Conservation (phyloP, 2,888 invertebrate genomes). For the Drosophila anomalipes region DNA sequence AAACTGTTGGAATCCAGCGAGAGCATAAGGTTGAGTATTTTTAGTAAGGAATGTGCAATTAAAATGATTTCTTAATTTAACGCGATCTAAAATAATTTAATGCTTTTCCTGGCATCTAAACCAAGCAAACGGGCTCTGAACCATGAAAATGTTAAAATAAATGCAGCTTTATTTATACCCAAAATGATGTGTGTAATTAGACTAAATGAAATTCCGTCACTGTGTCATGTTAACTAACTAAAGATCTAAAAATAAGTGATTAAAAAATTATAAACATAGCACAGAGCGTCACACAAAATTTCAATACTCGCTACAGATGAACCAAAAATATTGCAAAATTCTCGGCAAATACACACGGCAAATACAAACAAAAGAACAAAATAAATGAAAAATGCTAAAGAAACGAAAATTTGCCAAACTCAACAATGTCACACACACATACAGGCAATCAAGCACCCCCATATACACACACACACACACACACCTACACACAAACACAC, state of each 20-base stretch:
- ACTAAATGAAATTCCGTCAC: not conserved
- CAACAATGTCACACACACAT: slow-evolving; percentile 60
- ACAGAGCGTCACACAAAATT: slow-evolving; percentile 3
- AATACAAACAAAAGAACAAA: slow-evolving; percentile 26
- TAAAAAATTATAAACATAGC: slow-evolving; percentile 9
- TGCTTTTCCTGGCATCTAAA: not conserved
- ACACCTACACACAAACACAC: slow-evolving; percentile 21
- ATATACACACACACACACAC: slow-evolving; percentile 32
- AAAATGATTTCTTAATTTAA: not conserved
- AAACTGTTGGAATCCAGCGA: not conserved
- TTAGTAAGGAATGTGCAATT: not conserved
- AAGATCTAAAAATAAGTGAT: slow-evolving; percentile 15
- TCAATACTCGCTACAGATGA: slow-evolving; percentile 23
- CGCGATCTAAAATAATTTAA: not conserved
- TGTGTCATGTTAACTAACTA: not conserved
- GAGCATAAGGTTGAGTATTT: not conserved
- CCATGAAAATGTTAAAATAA: not conserved
- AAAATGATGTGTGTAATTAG: not conserved
- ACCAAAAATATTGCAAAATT: slow-evolving; percentile 52
- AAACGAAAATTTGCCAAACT: slow-evolving; percentile 55
- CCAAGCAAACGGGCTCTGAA: not conserved
- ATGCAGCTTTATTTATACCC: not conserved
- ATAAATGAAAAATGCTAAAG: slow-evolving; percentile 40
- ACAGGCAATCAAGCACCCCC: slow-evolving; percentile 28
- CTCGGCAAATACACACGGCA: slow-evolving; percentile 42